Evolutionary conservation across 2,113 vertebrate species (phyloP), one percentile per base, ranked within the genome.

Genomic region (Sander vitreus): DNA sequence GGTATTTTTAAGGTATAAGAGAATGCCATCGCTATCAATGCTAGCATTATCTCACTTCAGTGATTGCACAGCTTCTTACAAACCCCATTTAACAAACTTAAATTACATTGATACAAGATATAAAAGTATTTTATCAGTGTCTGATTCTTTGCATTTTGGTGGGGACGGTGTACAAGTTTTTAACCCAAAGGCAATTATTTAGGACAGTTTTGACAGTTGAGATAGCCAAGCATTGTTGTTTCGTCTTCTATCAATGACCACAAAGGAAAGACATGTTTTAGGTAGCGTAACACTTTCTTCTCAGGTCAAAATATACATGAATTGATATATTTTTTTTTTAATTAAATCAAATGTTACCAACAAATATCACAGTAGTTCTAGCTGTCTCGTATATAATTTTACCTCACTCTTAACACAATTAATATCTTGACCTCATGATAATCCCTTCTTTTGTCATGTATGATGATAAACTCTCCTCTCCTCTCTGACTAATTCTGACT

Each of bases 401-500:
- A 47, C 43, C 13, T 54, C 36, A 48, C 3, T 57, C 12, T 21
- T 50, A 27, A 81, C 53, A 71, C 45, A 36, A 57, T 47, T 1
- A 55, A 25, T 27, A 76, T 63, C 47, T 53, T 69, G 39, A 21
- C 9, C 58, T 23, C 51, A 62, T 33, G 27, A 48, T 53, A 43
- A 63, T 18, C 21, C 19, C 1, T 59, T 6, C 23, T 4, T 21
- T n/a, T 53, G 39, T 76, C 45, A n/a, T 71, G 43, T 25, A 21
- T 54, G 67, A 75, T 64, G 51, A 75, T 48, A 48, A 3, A 45
- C 45, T 47, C 45, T 14, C 4, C 45, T 47, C 45, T 48, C 15
- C 47, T 48, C 15, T 16, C 30, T 62, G 36, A 39, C 36, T 73
- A 66, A 72, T 93, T 95, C 93, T 89, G 94, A 93, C 48, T 93